Base-by-base conservation (phyloP, 2,888 invertebrate genomes). In the Dicyrtomina minuta region DNA sequence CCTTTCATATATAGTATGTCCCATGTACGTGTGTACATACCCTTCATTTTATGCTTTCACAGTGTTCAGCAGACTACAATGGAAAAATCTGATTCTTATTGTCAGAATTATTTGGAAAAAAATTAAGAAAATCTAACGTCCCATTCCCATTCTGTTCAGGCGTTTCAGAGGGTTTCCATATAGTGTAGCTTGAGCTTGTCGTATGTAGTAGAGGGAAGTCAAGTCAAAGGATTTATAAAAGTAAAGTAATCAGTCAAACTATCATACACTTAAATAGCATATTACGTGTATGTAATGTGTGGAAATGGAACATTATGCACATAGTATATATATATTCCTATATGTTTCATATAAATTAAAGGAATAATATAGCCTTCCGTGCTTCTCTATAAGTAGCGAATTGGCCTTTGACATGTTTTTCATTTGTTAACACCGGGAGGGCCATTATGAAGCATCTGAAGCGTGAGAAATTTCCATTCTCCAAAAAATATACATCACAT, bases 391-490 rank as follows among this genome's bases (percentile, higher is more conserved):
- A 75, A 77, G 77, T 77, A 77, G 77, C 77, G 74, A 75, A 74
- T 77, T 77, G 77, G 72, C 77, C 77, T 77, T 76, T 77, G 76
- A 76, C 77, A 75, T 71, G 72, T 74, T 74, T 76, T 77, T 77
- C 77, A 77, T 77, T 77, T 76, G 74, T 77, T 77, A 74, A 64
- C 77, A 74, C 70, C 70, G 71, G 75, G 75, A n/a, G 75, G 72
- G 74, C 75, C 75, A 74, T 75, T 77, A 74, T 74, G 70, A 70
- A 65, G 66, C 55, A 73, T 73, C 62, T 74, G 71, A 77, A 75
- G 77, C 77, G 77, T 77, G 77, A 77, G 77, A 77, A 77, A 74
- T 75, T 77, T 74, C 74, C 72, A 77, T 77, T 77, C 71, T 59
- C 59, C 72, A 72, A n/a, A 43, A 66, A 56, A 56, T 22, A 62